Evolutionary conservation across 2,113 vertebrate species (phyloP).

Genomic region (Oncorhynchus nerka): DNA sequence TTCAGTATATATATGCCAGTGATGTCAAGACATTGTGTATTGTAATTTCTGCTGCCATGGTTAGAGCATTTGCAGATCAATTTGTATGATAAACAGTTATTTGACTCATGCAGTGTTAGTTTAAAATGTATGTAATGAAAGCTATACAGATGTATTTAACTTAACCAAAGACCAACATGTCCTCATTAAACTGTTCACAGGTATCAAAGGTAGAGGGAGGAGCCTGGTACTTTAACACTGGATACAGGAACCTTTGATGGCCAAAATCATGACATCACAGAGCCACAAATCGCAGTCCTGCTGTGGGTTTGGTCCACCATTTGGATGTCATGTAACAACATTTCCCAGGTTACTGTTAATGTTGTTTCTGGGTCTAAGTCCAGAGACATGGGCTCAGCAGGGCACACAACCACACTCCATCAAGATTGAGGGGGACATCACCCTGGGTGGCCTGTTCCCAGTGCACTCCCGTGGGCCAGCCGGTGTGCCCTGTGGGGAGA

Average conservation of each 20-base stretch:
- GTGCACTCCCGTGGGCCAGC: constrained; percentile 83
- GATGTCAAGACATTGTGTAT: no score
- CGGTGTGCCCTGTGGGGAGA: constrained; percentile 80
- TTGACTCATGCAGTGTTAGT: no score
- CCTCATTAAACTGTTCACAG: constrained; percentile 25
- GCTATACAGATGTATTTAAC: neutral
- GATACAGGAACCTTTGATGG: constrained; percentile 45
- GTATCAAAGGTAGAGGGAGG: constrained; percentile 63
- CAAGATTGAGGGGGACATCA: constrained; percentile 86
- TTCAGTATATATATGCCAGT: no score
- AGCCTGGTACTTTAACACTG: constrained; percentile 53
- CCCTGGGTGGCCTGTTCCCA: constrained; percentile 85
- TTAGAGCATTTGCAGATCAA: no score
- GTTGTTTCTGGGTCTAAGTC: constrained; percentile 46
- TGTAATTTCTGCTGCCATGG: no score
- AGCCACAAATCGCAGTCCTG: constrained; percentile 28
- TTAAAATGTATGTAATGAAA: no score
- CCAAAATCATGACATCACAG: constrained; percentile 64
- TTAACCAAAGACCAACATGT: neutral
- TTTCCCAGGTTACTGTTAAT: constrained; percentile 53
- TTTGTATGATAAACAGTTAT: no score
- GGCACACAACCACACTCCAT: constrained; percentile 78
- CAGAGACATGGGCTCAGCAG: constrained; percentile 49
- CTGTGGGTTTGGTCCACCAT: constrained; percentile 19
- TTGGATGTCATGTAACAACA: constrained; percentile 13